phyloP scores from a whole-genome alignment of 2,113 vertebrate species.

The Grammomys dolichurus region DNA sequence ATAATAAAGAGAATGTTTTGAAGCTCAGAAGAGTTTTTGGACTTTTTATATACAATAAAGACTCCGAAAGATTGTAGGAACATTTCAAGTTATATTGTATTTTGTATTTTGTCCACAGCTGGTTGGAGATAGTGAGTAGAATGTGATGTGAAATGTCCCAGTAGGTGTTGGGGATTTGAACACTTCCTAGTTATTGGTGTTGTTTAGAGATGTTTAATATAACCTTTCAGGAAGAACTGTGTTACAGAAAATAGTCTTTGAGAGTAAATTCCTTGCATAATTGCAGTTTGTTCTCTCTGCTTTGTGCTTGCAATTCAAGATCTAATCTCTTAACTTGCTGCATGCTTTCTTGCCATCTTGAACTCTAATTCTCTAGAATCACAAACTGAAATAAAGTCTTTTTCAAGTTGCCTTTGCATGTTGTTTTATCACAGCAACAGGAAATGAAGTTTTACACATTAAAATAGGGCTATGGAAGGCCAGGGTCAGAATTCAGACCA shows the following conservation, averaged over 20 bases:
- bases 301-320: not conserved
- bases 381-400: not conserved
- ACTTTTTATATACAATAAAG: not conserved
- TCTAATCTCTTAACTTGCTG: not conserved
- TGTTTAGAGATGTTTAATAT: not conserved
- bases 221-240: not conserved
- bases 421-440: not conserved
- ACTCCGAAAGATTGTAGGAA: not conserved
- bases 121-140: not conserved
- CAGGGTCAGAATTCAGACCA: not conserved
- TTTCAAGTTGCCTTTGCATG: not conserved
- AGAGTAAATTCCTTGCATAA: not conserved
- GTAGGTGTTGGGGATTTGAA: not conserved
- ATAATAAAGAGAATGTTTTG: not conserved
- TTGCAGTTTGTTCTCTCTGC: not conserved
- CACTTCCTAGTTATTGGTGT: not conserved
- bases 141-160: not conserved
- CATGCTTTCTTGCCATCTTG: not conserved
- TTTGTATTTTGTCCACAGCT: not conserved
- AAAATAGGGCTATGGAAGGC: fast-evolving
- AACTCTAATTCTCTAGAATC: not conserved
- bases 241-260: not conserved
- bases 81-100: not conserved
- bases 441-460: not conserved
- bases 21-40: not conserved